These are phyloP conservation scores for Stictonetta naevosa DNA, from an alignment of 2,113 vertebrate species.

Conservation along the genomic window DNA sequence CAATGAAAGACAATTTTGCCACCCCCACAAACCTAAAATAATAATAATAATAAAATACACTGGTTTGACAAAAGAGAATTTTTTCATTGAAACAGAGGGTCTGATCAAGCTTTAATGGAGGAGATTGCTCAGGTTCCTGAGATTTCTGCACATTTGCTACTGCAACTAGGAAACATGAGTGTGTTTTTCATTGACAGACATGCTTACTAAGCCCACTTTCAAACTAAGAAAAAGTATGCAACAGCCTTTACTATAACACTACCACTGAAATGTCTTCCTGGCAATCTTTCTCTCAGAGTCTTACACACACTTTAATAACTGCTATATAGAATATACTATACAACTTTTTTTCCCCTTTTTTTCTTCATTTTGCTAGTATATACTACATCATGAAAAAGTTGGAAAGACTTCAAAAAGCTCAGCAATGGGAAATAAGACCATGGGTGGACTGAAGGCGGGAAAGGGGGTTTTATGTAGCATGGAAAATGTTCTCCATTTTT, in stretches of 20 bases:
- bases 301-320: background rate
- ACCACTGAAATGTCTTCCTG: background rate
- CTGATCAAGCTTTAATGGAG: background rate
- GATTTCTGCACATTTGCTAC: background rate
- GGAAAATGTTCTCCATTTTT: background rate
- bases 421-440: background rate
- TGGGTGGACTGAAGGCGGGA: background rate
- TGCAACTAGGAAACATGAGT: rapidly evolving
- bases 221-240: background rate
- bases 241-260: background rate
- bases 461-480: background rate
- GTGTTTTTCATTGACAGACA: background rate
- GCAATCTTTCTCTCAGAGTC: background rate
- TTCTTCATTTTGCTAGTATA: background rate
- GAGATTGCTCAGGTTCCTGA: background rate
- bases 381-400: background rate
- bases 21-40: too few species aligned
- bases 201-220: background rate
- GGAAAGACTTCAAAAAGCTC: background rate
- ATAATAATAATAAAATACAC: background rate
- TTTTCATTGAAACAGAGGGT: background rate
- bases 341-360: background rate
- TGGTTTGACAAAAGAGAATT: background rate
- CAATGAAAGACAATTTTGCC: background rate
- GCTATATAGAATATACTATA: background rate